phyloP scores from a whole-genome alignment of 2,113 vertebrate genomes.

The Gambusia affinis region DNA sequence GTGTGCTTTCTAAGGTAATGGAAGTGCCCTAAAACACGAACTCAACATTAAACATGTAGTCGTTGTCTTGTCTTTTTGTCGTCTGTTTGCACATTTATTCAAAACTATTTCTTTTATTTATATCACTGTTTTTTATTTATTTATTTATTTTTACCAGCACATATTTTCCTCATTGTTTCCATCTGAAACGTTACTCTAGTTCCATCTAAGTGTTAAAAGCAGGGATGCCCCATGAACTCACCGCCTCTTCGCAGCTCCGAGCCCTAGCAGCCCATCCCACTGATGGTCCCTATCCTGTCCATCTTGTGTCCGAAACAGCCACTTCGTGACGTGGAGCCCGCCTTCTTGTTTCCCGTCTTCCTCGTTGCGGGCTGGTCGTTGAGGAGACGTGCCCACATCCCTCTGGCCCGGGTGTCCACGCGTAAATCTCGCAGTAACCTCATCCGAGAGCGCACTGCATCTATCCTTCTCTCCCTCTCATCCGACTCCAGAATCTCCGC shows the following conservation, averaged over 20 bases:
- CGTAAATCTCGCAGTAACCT: slow-evolving; percentile 87
- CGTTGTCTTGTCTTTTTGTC: too few relatives aligned
- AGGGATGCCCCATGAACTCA: slow-evolving; percentile 65
- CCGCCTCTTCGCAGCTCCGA: slow-evolving; percentile 75
- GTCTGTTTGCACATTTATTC: background rate
- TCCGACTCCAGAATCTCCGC: slow-evolving; percentile 82
- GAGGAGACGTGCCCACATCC: slow-evolving; percentile 85
- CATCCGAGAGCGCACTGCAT: slow-evolving; percentile 78
- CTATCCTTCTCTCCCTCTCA: slow-evolving; percentile 76
- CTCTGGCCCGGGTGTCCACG: slow-evolving; percentile 83
- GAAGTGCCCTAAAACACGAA: too few relatives aligned
- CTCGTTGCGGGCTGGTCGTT: slow-evolving; percentile 84
- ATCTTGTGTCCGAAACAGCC: slow-evolving; percentile 97
- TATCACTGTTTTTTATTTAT: too few relatives aligned
- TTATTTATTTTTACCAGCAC: background rate
- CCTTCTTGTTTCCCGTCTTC: slow-evolving; percentile 87
- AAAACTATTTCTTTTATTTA: background rate
- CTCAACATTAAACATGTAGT: too few relatives aligned
- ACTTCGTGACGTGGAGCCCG: slow-evolving; percentile 77
- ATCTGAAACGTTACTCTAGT: background rate
- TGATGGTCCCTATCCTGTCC: slow-evolving; percentile 95
- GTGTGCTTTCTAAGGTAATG: background rate
- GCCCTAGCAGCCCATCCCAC: slow-evolving; percentile 93
- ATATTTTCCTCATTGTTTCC: background rate
- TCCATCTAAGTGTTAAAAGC: background rate